phyloP scores from a whole-genome alignment of 2,113 vertebrate species.

The Oreocharis arfaki region DNA sequence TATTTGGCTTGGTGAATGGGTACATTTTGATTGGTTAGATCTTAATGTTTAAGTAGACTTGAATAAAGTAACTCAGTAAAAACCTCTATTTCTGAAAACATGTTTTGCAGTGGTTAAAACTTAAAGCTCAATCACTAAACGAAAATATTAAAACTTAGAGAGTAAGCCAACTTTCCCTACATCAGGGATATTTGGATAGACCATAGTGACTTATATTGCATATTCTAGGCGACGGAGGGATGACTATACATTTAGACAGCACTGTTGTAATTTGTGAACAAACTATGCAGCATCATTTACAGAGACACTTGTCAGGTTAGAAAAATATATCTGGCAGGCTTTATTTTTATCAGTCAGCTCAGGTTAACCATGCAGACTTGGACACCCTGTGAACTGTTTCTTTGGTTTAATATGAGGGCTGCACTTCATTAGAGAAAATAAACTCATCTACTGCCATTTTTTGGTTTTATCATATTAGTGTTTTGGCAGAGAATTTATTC shows the following conservation, averaged over 20 bases:
- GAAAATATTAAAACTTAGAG: background rate
- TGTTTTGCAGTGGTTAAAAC: background rate
- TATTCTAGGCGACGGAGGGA: background rate
- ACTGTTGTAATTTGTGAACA: background rate
- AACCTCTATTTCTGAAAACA: background rate
- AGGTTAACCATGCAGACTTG: background rate
- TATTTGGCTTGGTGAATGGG: background rate
- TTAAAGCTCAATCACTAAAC: background rate
- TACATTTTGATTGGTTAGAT: background rate
- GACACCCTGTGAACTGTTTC: background rate
- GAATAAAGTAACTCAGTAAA: background rate
- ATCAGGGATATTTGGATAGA: background rate
- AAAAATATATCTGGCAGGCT: background rate
- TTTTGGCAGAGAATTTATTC: conserved; percentile 65
- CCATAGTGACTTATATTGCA: background rate
- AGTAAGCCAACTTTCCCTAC: background rate
- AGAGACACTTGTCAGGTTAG: background rate
- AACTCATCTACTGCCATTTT: conserved; percentile 58
- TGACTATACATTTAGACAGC: background rate
- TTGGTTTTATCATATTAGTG: conserved; percentile 46
- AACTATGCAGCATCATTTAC: background rate
- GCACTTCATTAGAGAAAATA: conserved; percentile 53
- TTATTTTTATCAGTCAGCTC: background rate
- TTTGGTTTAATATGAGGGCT: background rate
- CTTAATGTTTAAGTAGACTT: background rate